Evolutionary conservation across 2,113 vertebrate genomes (phyloP).

Genomic region (Tupaia chinensis): DNA sequence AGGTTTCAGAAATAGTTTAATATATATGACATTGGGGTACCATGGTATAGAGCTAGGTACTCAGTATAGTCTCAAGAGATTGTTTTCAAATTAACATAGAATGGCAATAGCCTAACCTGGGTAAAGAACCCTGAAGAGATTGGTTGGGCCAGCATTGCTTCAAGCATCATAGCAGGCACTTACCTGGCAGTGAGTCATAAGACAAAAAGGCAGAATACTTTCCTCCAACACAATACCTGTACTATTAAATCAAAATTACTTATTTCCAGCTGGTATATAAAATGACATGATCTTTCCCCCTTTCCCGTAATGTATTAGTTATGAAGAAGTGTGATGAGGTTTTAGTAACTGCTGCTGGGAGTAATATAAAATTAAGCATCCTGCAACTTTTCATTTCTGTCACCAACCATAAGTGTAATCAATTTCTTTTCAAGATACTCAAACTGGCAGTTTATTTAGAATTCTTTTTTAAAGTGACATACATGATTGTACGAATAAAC

Average conservation of each 20-base stretch:
- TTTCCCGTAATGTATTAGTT: constrained; percentile 42
- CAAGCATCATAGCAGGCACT: neutral
- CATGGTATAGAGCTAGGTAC: neutral
- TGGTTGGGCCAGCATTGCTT: neutral
- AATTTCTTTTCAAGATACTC: neutral
- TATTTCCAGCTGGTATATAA: constrained; percentile 1
- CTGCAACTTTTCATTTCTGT: constrained; percentile 17
- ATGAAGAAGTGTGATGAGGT: neutral
- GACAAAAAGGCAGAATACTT: neutral
- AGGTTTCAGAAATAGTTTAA: neutral
- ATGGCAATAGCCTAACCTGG: neutral
- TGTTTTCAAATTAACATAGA: neutral
- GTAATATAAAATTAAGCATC: constrained; percentile 52
- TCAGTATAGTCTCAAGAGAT: neutral
- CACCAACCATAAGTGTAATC: constrained; percentile 18
- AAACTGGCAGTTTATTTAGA: constrained; percentile 50
- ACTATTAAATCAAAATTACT: constrained; percentile 50
- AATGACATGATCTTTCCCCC: neutral
- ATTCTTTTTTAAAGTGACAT: constrained; percentile 49
- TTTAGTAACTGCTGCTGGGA: constrained; percentile 27
- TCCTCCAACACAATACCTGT: neutral
- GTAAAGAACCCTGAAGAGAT: neutral
- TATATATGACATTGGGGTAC: neutral
- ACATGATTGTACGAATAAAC: neutral
- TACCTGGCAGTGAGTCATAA: neutral